phyloP scores from a whole-genome alignment of 2,113 vertebrate genomes.

The Corythoichthys intestinalis region DNA sequence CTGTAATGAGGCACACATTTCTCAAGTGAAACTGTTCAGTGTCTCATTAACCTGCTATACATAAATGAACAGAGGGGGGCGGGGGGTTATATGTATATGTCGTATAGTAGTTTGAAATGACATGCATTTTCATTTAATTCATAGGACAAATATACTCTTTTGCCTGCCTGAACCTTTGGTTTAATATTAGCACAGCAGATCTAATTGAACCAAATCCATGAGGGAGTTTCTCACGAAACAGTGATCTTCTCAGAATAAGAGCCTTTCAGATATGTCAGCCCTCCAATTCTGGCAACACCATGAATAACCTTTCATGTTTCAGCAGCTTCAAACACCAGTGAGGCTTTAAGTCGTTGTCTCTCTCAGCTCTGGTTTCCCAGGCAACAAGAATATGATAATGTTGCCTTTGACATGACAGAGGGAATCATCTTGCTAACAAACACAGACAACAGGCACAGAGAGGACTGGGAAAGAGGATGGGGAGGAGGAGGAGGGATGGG shows the following conservation, averaged over 20 bases:
- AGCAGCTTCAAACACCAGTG: constrained; percentile 61
- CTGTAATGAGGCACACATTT: too few relatives aligned
- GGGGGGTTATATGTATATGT: too few relatives aligned
- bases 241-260: constrained; percentile 33
- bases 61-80: too few relatives aligned
- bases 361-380: constrained; percentile 68
- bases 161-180: constrained; percentile 5
- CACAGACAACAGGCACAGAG: constrained; percentile 73
- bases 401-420: constrained; percentile 76
- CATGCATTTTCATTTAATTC: neutral
- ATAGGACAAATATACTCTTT: constrained; percentile 3
- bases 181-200: constrained; percentile 26
- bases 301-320: constrained; percentile 69
- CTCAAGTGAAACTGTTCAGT: too few relatives aligned
- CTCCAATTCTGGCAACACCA: constrained; percentile 47
- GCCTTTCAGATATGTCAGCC: constrained; percentile 41
- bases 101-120: neutral
- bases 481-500: constrained; percentile 19
- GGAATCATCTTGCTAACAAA: constrained; percentile 76
- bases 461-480: constrained; percentile 41
- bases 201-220: constrained; percentile 32
- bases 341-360: constrained; percentile 67
- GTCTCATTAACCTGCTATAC: too few relatives aligned
- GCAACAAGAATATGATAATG: constrained; percentile 77
- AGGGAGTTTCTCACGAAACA: constrained; percentile 37